Evolutionary conservation across 2,888 invertebrate genomes (phyloP).

Genomic region (Drosophila meridionalis): DNA sequence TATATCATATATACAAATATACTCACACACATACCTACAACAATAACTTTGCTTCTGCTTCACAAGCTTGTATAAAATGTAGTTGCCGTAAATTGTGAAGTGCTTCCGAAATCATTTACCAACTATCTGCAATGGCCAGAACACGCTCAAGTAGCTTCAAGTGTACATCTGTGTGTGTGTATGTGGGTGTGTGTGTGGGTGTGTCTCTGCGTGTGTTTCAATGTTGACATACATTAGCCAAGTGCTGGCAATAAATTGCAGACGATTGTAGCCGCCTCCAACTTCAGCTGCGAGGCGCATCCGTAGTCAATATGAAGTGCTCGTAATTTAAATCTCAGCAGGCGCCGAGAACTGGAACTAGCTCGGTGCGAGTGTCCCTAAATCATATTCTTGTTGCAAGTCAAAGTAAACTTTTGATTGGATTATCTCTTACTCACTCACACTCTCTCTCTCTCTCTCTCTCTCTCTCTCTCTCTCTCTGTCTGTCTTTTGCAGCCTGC

Average conservation of each 20-base stretch:
- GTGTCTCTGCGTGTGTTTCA: background rate
- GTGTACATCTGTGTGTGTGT: background rate
- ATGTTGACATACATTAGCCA: conserved; percentile 33
- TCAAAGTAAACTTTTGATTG: conserved; percentile 4
- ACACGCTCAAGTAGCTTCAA: conserved; percentile 7
- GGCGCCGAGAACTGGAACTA: conserved; percentile 2
- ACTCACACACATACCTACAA: background rate
- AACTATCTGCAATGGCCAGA: background rate
- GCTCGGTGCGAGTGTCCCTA: conserved; percentile 21
- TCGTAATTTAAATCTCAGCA: conserved; percentile 22
- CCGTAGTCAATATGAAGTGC: conserved; percentile 7
- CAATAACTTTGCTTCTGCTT: background rate
- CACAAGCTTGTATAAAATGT: background rate
- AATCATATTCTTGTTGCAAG: conserved; percentile 37
- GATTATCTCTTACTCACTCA: background rate
- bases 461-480: background rate
- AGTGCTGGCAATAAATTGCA: conserved; percentile 30
- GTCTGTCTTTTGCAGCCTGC: conserved; percentile 87
- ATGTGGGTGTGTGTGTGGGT: too few relatives aligned
- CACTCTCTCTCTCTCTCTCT: too few relatives aligned
- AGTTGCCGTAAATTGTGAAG: conserved; percentile 1
- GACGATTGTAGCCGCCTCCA: conserved; percentile 6
- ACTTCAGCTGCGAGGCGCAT: background rate
- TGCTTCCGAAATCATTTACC: conserved; percentile 12
- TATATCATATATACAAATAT: background rate